These are phyloP conservation scores for Gymnosoma rotundatum DNA, from an alignment of 2,888 invertebrate genomes.

Conservation along the genomic window DNA sequence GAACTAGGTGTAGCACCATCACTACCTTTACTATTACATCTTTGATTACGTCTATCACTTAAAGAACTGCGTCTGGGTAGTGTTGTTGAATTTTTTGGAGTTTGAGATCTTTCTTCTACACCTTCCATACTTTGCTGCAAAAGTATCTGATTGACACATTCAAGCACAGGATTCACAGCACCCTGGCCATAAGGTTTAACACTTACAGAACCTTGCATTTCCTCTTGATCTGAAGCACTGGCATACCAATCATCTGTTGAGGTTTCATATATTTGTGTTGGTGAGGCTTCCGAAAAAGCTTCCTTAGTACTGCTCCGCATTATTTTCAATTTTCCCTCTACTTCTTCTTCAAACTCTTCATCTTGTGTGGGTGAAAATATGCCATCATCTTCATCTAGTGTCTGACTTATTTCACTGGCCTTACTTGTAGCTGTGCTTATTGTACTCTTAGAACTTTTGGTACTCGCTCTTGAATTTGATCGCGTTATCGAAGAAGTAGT, in stretches of 20 bases:
- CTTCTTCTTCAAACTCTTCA: constrained; percentile 76
- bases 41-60: constrained; percentile 75
- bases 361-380: constrained; percentile 78
- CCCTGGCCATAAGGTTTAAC: constrained; percentile 83
- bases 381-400: constrained; percentile 76
- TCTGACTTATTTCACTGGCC: constrained; percentile 71
- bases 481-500: constrained; percentile 68
- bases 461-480: constrained; percentile 70
- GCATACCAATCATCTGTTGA: constrained; percentile 89
- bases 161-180: constrained; percentile 91
- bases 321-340: constrained; percentile 74
- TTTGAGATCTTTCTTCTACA: constrained; percentile 76
- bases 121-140: constrained; percentile 88
- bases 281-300: constrained; percentile 79
- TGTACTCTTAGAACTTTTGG: constrained; percentile 67
- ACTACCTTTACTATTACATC: constrained; percentile 71
- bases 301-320: constrained; percentile 76
- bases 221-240: constrained; percentile 90
- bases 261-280: constrained; percentile 80
- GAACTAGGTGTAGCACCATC: constrained; percentile 68
- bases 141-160: constrained; percentile 92
- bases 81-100: constrained; percentile 73
- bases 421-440: constrained; percentile 74
- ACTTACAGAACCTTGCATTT: constrained; percentile 77
- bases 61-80: constrained; percentile 76